Evolutionary conservation across 2,797 vertebrate genomes (phyloP), one percentile per base, ranked within the genome.

Genomic region (Gallinago stenura): DNA sequence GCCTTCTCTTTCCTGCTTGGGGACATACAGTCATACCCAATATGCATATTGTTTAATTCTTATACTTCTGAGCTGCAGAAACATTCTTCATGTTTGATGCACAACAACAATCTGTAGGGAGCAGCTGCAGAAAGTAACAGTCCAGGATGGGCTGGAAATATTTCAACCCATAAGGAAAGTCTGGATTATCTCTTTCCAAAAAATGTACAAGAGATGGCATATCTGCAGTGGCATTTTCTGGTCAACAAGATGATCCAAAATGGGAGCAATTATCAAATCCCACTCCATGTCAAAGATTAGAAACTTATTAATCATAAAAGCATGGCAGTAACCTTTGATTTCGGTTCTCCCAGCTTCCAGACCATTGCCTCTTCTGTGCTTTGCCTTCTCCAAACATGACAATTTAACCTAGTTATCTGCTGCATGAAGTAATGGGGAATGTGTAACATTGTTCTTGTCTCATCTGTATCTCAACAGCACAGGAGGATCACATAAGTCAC

Each of bases 41-140:
- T 6, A 37, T 2, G 14, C 1, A 12, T 2, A 4, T 1, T 24
- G n/a, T 22, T 77, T 56, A 80, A 53, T 15, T 46, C 15, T 11
- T 12, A 6, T 12, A 51, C 2, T 83, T 64, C 62, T 28, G 37
- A 77, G 46, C 11, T 78, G 53, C 83, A 86, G 56, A 61, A 72
- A 58, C 33, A 33, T 19, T 46, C 62, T 33, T 33, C 20, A 30
- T 12, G 30, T 31, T 64, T 21, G 35, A 71, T 3, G 35, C 25
- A 83, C 35, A 73, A 71, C 56, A 80, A 57, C 35, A 41, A 58
- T 11, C 33, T 62, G 33, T 1, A 71, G 39, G 66, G 6, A 80
- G 51, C 31, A 69, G 28, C 15, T 77, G 66, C 51, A 92, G 31
- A 83, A 37, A 91, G 37, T 30, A 75, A 78, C 35, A 73, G 39